These are phyloP conservation scores for Margaritifera margaritifera DNA, from an alignment of 2,888 invertebrate genomes.

Conservation along the genomic window DNA sequence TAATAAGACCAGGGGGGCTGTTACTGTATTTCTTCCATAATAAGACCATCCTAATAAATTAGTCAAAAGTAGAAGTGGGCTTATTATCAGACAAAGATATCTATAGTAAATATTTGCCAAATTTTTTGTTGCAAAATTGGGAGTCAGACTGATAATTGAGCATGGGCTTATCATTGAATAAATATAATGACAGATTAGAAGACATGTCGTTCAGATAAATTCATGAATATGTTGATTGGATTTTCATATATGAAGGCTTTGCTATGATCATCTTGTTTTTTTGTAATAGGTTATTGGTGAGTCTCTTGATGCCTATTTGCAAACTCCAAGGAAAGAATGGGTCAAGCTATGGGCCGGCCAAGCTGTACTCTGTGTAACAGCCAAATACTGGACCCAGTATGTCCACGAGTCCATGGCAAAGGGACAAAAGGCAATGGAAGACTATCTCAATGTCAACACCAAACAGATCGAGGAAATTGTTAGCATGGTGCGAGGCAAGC, in stretches of 20 bases:
- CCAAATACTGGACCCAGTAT: slow-evolving; percentile 71
- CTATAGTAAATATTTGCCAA: too few species aligned
- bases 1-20: too few species aligned
- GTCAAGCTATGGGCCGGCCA: slow-evolving; percentile 75
- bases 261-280: not conserved
- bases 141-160: too few species aligned
- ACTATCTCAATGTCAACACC: slow-evolving; percentile 83
- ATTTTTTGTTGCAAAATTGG: too few species aligned
- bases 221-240: too few species aligned
- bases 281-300: slow-evolving; percentile 75
- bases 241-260: not conserved
- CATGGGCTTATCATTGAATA: too few species aligned
- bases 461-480: slow-evolving; percentile 87
- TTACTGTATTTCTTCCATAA: too few species aligned
- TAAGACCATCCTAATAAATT: too few species aligned
- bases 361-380: slow-evolving; percentile 73
- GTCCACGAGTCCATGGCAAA: slow-evolving; percentile 69
- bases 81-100: too few species aligned
- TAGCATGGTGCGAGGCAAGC: slow-evolving; percentile 80
- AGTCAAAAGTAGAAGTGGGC: too few species aligned
- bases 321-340: slow-evolving; percentile 74
- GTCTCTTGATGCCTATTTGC: slow-evolving; percentile 83
- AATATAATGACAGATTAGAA: too few species aligned
- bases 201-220: too few species aligned
- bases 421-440: slow-evolving; percentile 73